Evolutionary conservation across 2,888 invertebrate species (phyloP).

Genomic region (Camponotus fellah): DNA sequence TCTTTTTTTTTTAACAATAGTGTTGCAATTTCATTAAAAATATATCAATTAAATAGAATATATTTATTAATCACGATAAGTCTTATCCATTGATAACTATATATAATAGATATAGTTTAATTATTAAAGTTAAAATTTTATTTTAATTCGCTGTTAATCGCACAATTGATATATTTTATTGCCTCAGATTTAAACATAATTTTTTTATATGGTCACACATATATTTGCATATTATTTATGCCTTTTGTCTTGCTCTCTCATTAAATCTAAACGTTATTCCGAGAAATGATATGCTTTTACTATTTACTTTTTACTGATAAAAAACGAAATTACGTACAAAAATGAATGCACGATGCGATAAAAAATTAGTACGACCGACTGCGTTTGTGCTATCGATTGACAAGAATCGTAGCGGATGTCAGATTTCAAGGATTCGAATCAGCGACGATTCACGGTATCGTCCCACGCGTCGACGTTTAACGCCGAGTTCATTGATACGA

Average conservation of each 20-base stretch:
- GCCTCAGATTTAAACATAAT: neutral
- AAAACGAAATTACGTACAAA: neutral
- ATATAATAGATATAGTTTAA: neutral
- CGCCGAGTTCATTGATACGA: conserved; percentile 69
- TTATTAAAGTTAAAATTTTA: neutral
- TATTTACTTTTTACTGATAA: neutral
- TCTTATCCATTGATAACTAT: neutral
- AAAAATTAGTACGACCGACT: neutral
- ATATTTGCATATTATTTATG: neutral
- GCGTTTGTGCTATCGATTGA: neutral
- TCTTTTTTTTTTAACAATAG: neutral
- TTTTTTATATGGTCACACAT: neutral
- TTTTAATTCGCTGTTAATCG: neutral
- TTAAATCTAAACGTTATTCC: conserved; percentile 7
- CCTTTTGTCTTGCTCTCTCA: neutral
- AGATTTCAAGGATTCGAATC: conserved; percentile 30
- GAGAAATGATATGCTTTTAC: neutral
- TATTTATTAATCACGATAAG: neutral
- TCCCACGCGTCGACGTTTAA: conserved; percentile 58
- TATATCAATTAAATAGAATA: neutral
- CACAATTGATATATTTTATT: neutral
- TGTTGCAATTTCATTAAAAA: neutral
- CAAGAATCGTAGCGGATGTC: conserved; percentile 22
- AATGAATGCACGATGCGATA: too few species aligned
- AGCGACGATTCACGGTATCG: conserved; percentile 32